Evolutionary conservation across 2,113 vertebrate species (phyloP).

Genomic region (Camelus bactrianus): DNA sequence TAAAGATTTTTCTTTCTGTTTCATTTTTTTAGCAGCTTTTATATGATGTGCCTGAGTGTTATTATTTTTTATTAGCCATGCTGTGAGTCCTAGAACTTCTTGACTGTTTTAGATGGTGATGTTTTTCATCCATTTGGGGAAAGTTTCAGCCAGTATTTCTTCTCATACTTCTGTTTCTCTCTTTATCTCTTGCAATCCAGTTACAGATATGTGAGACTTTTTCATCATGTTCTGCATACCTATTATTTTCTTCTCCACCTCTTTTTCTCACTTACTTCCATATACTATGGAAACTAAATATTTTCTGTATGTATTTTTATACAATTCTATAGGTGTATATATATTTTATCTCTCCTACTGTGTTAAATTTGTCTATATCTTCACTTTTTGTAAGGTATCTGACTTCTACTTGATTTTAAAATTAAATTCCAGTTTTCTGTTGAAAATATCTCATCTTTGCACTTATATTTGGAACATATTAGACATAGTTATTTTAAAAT

Average conservation of each 20-base stretch:
- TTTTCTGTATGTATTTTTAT: neutral
- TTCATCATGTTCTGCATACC: neutral
- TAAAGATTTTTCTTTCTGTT: neutral
- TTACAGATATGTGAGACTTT: neutral
- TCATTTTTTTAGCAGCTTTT: neutral
- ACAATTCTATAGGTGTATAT: neutral
- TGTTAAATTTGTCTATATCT: neutral
- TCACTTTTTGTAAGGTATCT: neutral
- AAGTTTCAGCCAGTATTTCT: neutral
- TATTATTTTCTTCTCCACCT: neutral
- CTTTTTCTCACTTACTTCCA: neutral
- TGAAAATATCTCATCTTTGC: neutral
- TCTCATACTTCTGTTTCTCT: neutral
- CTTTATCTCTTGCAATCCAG: neutral
- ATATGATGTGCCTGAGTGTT: neutral
- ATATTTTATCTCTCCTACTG: neutral
- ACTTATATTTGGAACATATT: neutral
- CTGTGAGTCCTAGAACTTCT: neutral
- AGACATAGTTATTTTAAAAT: neutral
- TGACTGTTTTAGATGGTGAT: neutral
- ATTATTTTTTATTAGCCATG: neutral
- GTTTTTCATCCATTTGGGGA: neutral
- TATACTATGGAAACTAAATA: neutral
- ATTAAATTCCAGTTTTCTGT: neutral
- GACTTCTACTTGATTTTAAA: slow-evolving; percentile 30